Evolutionary conservation across 2,797 vertebrate species (phyloP).

Genomic region (Danio tinwini): DNA sequence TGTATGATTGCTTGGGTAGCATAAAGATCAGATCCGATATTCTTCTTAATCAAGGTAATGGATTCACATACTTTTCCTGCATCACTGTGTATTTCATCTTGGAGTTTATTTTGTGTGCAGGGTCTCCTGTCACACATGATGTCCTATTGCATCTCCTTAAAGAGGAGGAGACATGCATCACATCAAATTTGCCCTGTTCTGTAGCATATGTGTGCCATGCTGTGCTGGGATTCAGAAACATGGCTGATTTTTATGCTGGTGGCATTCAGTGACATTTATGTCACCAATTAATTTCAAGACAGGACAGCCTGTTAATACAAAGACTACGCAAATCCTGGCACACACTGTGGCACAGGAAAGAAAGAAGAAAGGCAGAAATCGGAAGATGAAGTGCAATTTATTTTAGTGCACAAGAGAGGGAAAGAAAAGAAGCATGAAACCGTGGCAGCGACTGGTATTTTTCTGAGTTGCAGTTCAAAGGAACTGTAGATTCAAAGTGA

Average conservation of each 20-base stretch:
- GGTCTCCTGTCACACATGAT: conserved; percentile 20
- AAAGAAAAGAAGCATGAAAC: not conserved
- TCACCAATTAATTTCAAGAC: conserved; percentile 51
- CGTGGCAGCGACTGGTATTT: not conserved
- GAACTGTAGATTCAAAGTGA: not conserved
- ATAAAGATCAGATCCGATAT: too few relatives aligned
- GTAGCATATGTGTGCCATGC: conserved; percentile 38
- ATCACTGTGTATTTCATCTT: not conserved
- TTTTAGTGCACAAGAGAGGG: conserved; percentile 3
- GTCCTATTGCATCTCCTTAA: conserved; percentile 26
- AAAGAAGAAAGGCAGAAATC: conserved; percentile 16
- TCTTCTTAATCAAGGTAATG: not conserved
- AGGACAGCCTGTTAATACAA: conserved; percentile 44
- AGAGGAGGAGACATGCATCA: conserved; percentile 36
- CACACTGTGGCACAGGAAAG: conserved; percentile 28
- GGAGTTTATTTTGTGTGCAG: not conserved
- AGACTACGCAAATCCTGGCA: conserved; percentile 36
- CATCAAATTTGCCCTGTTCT: conserved; percentile 39
- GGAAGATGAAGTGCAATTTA: conserved; percentile 17
- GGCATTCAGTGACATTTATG: conserved; percentile 57
- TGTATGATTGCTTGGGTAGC: too few relatives aligned
- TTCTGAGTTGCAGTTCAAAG: not conserved
- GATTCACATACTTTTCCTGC: not conserved
- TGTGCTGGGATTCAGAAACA: conserved; percentile 36
- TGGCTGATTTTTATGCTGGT: conserved; percentile 51